Conservation (phyloP, 2,888 invertebrate genomes). For the Ferdinandea cuprea region DNA sequence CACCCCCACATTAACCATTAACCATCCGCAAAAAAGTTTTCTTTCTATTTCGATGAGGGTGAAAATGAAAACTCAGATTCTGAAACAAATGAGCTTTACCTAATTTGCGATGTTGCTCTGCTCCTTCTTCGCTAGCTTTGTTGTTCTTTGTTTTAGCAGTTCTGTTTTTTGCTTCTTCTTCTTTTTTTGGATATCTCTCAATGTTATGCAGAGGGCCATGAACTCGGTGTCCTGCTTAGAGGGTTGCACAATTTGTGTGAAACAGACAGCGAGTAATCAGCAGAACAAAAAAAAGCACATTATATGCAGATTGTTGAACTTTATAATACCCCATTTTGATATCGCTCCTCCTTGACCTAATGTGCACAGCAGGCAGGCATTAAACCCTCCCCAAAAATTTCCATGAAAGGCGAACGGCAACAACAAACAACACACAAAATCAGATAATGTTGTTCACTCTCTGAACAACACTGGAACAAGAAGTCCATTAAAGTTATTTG, state of each 20-base stretch:
- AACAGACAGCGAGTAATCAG: conserved; percentile 54
- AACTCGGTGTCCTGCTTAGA: conserved; percentile 31
- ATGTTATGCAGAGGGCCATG: conserved; percentile 58
- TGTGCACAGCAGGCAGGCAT: conserved; percentile 7
- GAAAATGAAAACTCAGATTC: conserved; percentile 28
- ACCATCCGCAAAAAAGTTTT: conserved; percentile 1
- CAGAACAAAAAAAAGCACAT: conserved; percentile 5
- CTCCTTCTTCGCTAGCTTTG: conserved; percentile 4
- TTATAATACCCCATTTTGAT: conserved; percentile 69
- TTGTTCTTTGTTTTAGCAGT: conserved; percentile 23
- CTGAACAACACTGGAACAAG: conserved; percentile 54
- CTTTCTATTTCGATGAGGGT: conserved; percentile 26
- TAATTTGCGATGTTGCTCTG: conserved; percentile 53
- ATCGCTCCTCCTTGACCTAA: conserved; percentile 63
- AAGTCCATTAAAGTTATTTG: conserved; percentile 70
- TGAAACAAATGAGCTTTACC: conserved; percentile 68
- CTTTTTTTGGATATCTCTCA: conserved; percentile 5
- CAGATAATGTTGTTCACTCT: neutral
- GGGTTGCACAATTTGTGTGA: conserved; percentile 10
- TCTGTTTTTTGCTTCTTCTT: neutral
- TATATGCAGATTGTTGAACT: conserved; percentile 70
- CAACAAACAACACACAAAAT: neutral
- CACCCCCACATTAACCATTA: conserved; percentile 34
- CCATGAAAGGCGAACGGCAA: neutral
- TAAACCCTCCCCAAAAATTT: neutral